Evolutionary conservation across 2,113 vertebrate species (phyloP), one percentile per base, ranked within the genome.

Genomic region (Sylvicapra grimmia): DNA sequence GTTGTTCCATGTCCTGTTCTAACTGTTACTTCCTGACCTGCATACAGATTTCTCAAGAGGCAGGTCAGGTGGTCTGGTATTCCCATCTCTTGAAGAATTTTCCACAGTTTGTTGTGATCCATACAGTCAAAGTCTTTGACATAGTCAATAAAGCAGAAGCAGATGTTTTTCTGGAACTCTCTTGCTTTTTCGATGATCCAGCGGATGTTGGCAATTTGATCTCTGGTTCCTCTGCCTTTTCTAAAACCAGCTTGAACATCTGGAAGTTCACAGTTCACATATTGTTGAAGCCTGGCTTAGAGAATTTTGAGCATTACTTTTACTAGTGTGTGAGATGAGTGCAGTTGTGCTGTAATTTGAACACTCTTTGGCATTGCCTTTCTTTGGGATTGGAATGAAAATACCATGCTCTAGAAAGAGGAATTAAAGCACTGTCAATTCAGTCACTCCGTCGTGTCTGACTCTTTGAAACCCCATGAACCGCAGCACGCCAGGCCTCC

Each of bases 401-500:
- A 36, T 40, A 10, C 5, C 54, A 14, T 25, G 2, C 47, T 86
- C 47, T 49, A 72, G 14, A 51, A 86, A 79, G 16, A 59, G 86
- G 29, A 87, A 82, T 1, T 19, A 19, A 86, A 97, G 21, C n/a
- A 53, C 33, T 56, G 19, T 18, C 27, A 31, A 5, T 61, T 61
- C 27, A 61, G 27, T 61, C 59, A 31, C 59, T 31, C 59, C 6
- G 1, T 61, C 12, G 0, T 61, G 59, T 61, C 27, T 0, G 27
- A 61, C 59, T 31, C 59, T 61, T 31, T 31, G 59, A 13, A 14
- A 61, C 12, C 27, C 59, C 27, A 61, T 31, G 59, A 61, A 61
- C 13, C 5, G 0, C 27, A 61, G 59, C 27, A 61, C 0, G 0
- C 59, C 59, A 61, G 29, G 6, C 29, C 59, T 63, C 59, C 59